Percentiles rank a stretch among this genome's conserved stretches.
Evolutionary conservation across 2,113 vertebrate genomes (phyloP).

Genomic region (Cricetomys ansorgei): DNA sequence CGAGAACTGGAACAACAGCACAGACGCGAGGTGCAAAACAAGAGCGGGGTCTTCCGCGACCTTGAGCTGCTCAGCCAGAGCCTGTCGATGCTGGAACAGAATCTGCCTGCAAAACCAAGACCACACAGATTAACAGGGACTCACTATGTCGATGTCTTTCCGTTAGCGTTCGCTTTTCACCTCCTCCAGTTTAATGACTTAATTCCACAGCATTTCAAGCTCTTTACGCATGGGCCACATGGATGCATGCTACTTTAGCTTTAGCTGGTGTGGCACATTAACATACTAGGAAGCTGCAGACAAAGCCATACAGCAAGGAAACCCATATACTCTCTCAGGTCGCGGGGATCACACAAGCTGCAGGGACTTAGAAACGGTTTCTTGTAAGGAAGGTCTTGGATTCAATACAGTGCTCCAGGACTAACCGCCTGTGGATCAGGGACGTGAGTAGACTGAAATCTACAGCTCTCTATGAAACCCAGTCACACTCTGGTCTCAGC

Average conservation of each 20-base stretch:
- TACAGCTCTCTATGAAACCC: not conserved
- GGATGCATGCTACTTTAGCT: not conserved
- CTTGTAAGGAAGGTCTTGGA: not conserved
- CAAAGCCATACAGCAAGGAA: not conserved
- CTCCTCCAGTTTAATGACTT: not conserved
- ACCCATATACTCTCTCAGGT: not conserved
- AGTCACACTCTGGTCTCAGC: not conserved
- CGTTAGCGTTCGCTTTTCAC: conserved; percentile 35
- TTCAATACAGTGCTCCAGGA: not conserved
- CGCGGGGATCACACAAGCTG: conserved; percentile 19
- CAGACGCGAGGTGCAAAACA: conserved; percentile 93
- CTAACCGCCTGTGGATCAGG: not conserved
- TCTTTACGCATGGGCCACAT: not conserved
- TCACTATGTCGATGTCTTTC: not conserved
- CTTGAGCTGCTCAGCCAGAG: conserved; percentile 94
- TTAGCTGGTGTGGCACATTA: not conserved
- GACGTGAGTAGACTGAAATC: not conserved
- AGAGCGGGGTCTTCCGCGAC: conserved; percentile 95
- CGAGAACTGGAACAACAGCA: conserved; percentile 94
- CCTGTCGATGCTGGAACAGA: conserved; percentile 94
- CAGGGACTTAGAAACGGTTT: conserved; percentile 5
- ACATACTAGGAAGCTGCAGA: conserved; percentile 10
- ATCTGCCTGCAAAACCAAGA: conserved; percentile 89
- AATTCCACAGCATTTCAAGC: not conserved
- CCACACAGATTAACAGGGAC: not conserved